These are phyloP conservation scores for Vulpes lagopus DNA, from an alignment of 2,113 vertebrate species.

Conservation along the genomic window DNA sequence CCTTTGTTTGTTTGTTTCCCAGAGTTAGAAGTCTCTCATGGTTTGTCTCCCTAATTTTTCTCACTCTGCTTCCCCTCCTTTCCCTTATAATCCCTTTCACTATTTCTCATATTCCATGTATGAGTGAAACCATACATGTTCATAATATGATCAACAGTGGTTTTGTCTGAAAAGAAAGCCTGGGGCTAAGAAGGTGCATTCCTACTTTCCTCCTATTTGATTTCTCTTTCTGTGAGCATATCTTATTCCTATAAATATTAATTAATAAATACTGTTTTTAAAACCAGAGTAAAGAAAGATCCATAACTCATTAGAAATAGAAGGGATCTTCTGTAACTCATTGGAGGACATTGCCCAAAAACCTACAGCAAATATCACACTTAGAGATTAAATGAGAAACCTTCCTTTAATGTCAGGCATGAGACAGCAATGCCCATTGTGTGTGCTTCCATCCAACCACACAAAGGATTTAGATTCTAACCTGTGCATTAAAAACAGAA, in stretches of 20 bases:
- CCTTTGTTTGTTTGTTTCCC: too few species aligned
- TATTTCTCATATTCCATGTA: too few species aligned
- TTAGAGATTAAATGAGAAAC: not conserved
- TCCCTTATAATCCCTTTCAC: too few species aligned
- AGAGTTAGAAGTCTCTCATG: too few species aligned
- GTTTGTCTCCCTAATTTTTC: too few species aligned
- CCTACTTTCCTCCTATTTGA: not conserved
- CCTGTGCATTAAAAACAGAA: not conserved
- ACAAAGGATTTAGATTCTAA: not conserved
- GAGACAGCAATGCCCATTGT: not conserved
- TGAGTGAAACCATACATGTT: too few species aligned
- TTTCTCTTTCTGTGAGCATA: not conserved
- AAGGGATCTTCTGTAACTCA: not conserved
- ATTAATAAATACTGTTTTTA: not conserved
- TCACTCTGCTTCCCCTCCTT: too few species aligned
- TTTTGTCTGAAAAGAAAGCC: not conserved
- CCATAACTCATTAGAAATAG: not conserved
- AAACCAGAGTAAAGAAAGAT: not conserved
- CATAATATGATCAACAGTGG: too few species aligned
- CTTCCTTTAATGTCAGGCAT: too few species aligned
- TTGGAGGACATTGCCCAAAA: not conserved
- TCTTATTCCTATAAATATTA: not conserved
- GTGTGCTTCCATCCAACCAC: not conserved
- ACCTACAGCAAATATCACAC: too few species aligned
- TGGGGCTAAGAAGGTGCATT: not conserved